Evolutionary conservation across 2,797 vertebrate species (phyloP).

Genomic region (Acanthiza pusilla): DNA sequence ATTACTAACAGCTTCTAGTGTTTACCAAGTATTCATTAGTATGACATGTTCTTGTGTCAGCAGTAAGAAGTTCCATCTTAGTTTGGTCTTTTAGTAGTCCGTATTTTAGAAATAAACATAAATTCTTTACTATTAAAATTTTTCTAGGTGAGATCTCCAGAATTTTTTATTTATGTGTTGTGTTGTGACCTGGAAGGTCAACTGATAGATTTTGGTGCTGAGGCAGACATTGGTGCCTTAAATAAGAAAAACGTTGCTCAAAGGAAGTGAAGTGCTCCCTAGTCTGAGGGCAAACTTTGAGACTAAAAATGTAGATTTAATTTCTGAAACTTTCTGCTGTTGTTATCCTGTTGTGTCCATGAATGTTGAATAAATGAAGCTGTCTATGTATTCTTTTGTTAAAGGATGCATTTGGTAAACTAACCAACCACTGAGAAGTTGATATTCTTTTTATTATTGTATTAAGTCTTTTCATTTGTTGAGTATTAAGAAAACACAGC

Average conservation of each 20-base stretch:
- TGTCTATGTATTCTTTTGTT: neutral
- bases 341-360: neutral
- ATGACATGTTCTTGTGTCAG: neutral
- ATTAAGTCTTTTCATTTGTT: neutral
- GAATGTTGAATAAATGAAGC: neutral
- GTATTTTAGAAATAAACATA: neutral
- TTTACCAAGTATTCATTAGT: neutral
- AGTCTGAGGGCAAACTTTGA: neutral
- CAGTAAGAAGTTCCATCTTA: neutral
- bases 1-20: neutral
- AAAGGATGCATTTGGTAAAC: neutral
- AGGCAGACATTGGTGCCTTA: neutral
- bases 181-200: neutral
- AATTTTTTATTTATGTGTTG: neutral
- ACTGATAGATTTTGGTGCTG: neutral
- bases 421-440: constrained; percentile 1
- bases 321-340: neutral
- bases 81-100: neutral
- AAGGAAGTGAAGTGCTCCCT: neutral
- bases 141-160: neutral
- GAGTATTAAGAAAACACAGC: neutral
- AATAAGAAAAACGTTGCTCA: neutral
- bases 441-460: neutral
- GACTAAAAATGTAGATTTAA: neutral
- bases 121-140: neutral